Base-by-base conservation (phyloP, 2,113 vertebrate species). In the Tapirus terrestris region DNA sequence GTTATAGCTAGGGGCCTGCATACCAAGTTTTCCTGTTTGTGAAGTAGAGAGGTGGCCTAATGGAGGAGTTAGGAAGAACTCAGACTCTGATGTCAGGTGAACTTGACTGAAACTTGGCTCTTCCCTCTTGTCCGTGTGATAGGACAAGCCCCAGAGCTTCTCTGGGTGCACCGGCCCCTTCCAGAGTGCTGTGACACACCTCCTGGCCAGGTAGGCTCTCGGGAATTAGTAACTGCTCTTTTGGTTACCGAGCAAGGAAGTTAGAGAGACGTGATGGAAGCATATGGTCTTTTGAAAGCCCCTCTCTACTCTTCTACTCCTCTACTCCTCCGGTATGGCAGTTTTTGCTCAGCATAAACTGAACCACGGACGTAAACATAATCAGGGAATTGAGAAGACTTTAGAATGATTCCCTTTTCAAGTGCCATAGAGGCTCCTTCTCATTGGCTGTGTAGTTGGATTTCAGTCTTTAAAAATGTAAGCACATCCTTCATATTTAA, bases 261-360 rank as follows among this genome's bases (percentile, higher is more conserved):
- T 56, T 65, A 25, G 39, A 25, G 73, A 79, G 63, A 31, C 16
- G 9, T 3, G 9, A 25, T 61, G 45, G 83, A 43, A 17, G 89
- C 16, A 21, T 56, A 8, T 3, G 39, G 33, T 45, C 27, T 73
- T 85, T 83, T 45, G 48, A 63, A 73, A 73, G 68, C 16, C 61
- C 0, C 43, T 56, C 29, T 43, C 5, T 31, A 25, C 6, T 1
- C 27, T n/a, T n/a, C n/a, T n/a, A n/a, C n/a, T n/a, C n/a, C 29
- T 43, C 5, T 31, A 25, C 6, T 1, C 27, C 72, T 58, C 10
- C 23, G 5, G 31, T 43, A 11, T 45, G 12, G 23, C 31, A 39
- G 14, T 45, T 45, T 58, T n/a, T 67, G n/a, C 9, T 82, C 36
- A 56, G 20, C 8, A 16, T n/a, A 5, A 36, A 39, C 73, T 8